These are phyloP conservation scores for Ametastegia equiseti DNA, from an alignment of 2,888 invertebrate genomes.

Conservation along the genomic window DNA sequence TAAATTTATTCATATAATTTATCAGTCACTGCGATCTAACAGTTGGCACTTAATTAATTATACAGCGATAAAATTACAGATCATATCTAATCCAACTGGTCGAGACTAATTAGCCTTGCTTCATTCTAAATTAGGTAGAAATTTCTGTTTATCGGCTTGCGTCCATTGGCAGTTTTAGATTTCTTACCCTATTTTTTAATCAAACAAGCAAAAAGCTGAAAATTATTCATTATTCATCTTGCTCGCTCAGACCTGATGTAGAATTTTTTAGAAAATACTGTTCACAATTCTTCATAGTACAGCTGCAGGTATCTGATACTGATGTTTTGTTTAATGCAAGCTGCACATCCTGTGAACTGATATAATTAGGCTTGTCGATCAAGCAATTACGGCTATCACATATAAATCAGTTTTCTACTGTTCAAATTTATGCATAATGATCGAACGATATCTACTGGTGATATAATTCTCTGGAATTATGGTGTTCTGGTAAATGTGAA, in stretches of 20 bases:
- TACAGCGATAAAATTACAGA: background rate
- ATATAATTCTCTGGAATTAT: background rate
- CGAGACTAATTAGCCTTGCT: background rate
- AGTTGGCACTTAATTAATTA: background rate
- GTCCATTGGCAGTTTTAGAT: background rate
- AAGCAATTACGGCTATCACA: too few species aligned
- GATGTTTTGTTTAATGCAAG: too few species aligned
- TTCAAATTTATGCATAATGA: too few species aligned
- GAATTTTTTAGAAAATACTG: too few species aligned
- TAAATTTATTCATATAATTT: slow-evolving; percentile 11
- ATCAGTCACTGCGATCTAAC: background rate
- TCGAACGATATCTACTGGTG: too few species aligned
- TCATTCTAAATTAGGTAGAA: background rate
- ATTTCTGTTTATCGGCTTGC: background rate
- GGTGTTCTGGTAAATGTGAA: background rate
- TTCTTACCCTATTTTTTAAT: background rate
- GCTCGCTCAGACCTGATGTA: too few species aligned
- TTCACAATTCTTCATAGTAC: too few species aligned
- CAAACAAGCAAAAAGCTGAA: background rate
- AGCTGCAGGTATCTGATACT: too few species aligned
- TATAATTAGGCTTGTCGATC: too few species aligned
- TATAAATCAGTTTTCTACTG: too few species aligned
- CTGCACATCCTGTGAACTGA: too few species aligned
- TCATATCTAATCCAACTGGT: slow-evolving; percentile 17
- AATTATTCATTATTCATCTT: background rate